These are phyloP conservation scores for Odocoileus virginianus DNA, from an alignment of 2,113 vertebrate species.

Conservation along the genomic window DNA sequence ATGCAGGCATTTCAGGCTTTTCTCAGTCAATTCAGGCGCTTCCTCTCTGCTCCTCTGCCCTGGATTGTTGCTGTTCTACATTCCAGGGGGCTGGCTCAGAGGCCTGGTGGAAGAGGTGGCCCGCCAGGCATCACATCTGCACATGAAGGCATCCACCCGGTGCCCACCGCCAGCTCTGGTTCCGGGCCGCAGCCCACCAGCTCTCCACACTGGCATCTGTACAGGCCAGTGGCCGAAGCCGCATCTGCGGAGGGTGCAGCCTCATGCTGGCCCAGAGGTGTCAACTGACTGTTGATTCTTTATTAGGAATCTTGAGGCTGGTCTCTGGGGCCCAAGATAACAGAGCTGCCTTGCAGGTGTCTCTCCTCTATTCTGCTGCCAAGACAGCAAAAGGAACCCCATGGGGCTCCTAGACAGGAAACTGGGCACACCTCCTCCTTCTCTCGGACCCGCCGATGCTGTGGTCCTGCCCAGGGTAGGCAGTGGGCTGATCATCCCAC, in stretches of 20 bases:
- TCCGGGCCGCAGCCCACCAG: neutral
- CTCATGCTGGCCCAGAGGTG: neutral
- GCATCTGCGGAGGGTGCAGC: neutral
- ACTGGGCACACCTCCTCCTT: too few relatives aligned
- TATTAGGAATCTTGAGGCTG: neutral
- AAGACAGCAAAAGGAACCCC: neutral
- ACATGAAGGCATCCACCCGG: accelerated
- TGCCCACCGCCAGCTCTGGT: neutral
- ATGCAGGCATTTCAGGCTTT: neutral
- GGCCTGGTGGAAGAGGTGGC: neutral
- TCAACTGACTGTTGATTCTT: neutral
- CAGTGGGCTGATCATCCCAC: neutral
- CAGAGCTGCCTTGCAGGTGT: neutral
- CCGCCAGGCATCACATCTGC: neutral
- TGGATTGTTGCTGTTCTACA: neutral
- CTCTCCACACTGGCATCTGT: neutral
- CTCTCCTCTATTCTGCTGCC: neutral
- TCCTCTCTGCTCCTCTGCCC: neutral
- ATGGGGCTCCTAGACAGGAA: neutral
- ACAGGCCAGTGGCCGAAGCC: neutral
- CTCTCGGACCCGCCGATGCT: accelerated
- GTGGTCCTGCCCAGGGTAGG: neutral
- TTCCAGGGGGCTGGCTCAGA: neutral
- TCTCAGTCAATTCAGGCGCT: neutral
- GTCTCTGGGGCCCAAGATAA: neutral